Evolutionary conservation across 2,888 invertebrate species (phyloP).

Genomic region (Lordiphosa fenestrarum): DNA sequence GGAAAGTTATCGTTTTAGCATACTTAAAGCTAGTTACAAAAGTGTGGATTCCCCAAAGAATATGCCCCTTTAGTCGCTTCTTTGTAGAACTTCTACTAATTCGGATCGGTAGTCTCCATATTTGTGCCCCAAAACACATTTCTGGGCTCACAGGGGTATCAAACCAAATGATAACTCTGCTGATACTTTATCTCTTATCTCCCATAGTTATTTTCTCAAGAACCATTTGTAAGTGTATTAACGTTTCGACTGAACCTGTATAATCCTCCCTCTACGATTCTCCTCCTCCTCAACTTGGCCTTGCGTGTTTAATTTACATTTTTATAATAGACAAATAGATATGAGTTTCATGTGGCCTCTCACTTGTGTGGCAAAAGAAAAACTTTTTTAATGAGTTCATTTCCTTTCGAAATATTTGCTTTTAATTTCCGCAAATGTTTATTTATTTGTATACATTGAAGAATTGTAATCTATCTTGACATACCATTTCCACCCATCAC

Average conservation of each 20-base stretch:
- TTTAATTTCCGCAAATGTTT: slow-evolving; percentile 56
- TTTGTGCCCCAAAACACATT: too few relatives aligned
- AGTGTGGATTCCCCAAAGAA: too few relatives aligned
- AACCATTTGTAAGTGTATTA: neutral
- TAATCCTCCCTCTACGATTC: too few relatives aligned
- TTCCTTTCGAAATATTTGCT: slow-evolving; percentile 44
- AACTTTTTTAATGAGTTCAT: slow-evolving; percentile 34
- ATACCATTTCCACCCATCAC: slow-evolving; percentile 12
- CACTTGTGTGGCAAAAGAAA: slow-evolving; percentile 6
- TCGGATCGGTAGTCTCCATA: too few relatives aligned
- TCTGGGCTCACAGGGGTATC: too few relatives aligned
- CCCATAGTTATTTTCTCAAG: too few relatives aligned
- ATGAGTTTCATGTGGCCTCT: neutral
- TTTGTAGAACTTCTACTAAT: too few relatives aligned
- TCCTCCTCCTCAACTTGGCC: neutral
- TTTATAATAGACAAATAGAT: slow-evolving; percentile 21
- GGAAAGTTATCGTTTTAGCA: too few relatives aligned
- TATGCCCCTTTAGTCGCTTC: too few relatives aligned
- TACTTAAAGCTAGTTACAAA: too few relatives aligned
- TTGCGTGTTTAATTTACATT: slow-evolving; percentile 54
- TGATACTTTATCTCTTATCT: too few relatives aligned
- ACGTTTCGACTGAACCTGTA: neutral
- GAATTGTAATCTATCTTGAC: slow-evolving; percentile 17
- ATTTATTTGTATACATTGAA: slow-evolving; percentile 8
- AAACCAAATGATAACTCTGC: too few relatives aligned